Percentiles rank a stretch among this genome's conserved stretches.
Evolutionary conservation across 2,888 invertebrate species (phyloP).

Genomic region (Galeruca laticollis): DNA sequence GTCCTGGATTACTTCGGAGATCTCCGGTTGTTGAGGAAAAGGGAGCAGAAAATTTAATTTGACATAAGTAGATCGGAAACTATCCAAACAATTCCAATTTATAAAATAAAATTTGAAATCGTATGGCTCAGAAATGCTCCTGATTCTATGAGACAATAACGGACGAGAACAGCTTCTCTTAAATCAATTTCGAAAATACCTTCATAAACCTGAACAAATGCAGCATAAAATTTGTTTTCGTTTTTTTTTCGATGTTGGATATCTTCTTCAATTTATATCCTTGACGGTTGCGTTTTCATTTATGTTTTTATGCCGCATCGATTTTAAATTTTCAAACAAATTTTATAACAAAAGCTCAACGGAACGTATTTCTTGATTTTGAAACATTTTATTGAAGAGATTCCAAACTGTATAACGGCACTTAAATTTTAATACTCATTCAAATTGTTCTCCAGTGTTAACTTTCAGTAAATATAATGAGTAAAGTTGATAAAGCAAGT

Average conservation of each 20-base stretch:
- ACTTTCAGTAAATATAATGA: constrained; percentile 7
- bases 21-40: neutral
- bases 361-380: no score
- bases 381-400: no score
- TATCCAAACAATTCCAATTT: constrained; percentile 41
- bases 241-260: neutral
- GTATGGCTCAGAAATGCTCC: constrained; percentile 22
- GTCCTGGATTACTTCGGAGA: constrained; percentile 5
- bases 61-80: constrained; percentile 37
- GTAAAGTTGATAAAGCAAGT: constrained; percentile 4
- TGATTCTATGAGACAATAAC: constrained; percentile 17
- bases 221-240: constrained; percentile 31
- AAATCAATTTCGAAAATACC: constrained; percentile 33
- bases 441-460: constrained; percentile 5
- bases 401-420: neutral
- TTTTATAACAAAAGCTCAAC: no score
- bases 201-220: constrained; percentile 24
- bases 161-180: neutral
- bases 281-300: no score
- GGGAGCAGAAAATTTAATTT: constrained; percentile 38
- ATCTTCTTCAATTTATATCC: no score
- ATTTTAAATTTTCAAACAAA: no score
- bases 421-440: neutral
- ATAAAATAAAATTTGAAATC: constrained; percentile 33
- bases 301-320: no score